Evolutionary conservation across 1,140 invertebrate genomes (phyloP), one percentile per base, ranked within the genome.

Genomic region (Arion vulgaris): DNA sequence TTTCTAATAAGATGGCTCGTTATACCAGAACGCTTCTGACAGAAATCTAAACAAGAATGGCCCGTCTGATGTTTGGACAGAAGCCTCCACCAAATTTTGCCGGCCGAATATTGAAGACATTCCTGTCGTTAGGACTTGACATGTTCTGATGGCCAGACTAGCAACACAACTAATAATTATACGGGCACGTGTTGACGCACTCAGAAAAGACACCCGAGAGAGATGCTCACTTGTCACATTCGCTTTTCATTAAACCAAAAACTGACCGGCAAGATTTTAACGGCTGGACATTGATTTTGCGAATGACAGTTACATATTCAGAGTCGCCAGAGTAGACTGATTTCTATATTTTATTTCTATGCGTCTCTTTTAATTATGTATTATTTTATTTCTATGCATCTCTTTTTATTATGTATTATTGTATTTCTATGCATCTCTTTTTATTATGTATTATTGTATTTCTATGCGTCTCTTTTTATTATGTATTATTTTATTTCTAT

Each of bases 1-100:
- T 39, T 26, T 23, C 74, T 76, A 76, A 76, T 76, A 49, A 76
- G 74, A 76, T 76, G 74, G 74, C 45, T 76, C 49, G 13, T 76
- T 76, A 53, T 28, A 76, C 32, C 41, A 76, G 74, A 15, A 41
- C 34, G 41, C 32, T 0, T 51, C 39, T 76, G 74, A 76, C 74
- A 76, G 74, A 49, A 76, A 76, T 28, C 74, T 53, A 76, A 76
- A 76, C 74, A 76, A 76, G 49, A 49, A 28, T 36, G 74, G 39
- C 49, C 41, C 74, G 11, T 1, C 49, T 41, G 38, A 19, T 76
- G 74, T 76, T 76, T 76, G 74, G 74, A 76, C 74, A 76, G 74
- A 26, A 49, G 71, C 39, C 23, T 39, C 71, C 38, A 4, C 28
- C 34, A 76, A 51, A 53, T 76, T 49, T 49, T 19, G 53, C 39